These are phyloP conservation scores for Ptychochromis oligacanthus DNA, from an alignment of 2,113 vertebrate genomes.

Conservation along the genomic window DNA sequence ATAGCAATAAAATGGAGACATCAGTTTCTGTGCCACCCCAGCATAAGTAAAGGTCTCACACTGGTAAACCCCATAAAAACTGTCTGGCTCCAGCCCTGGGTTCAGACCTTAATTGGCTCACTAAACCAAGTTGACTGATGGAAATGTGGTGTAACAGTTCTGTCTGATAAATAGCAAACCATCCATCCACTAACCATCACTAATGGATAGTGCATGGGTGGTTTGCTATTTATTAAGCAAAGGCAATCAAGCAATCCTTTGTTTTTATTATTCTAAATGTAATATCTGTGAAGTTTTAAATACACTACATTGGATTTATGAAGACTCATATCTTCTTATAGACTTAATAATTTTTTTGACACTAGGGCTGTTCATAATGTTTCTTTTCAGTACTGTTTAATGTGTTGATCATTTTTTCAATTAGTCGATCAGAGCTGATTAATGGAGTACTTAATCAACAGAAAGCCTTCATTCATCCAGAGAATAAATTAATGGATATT, in stretches of 20 bases:
- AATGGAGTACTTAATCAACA: conserved; percentile 12
- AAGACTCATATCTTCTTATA: background rate
- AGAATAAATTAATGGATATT: background rate
- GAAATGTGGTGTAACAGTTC: background rate
- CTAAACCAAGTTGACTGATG: background rate
- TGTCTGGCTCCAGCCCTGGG: background rate
- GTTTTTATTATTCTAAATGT: background rate
- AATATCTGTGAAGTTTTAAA: background rate
- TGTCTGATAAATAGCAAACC: background rate
- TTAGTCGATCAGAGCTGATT: background rate
- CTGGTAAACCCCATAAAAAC: background rate
- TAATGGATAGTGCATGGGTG: background rate
- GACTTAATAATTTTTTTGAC: background rate
- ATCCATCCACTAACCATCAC: background rate
- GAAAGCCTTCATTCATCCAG: background rate
- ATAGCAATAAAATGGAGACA: background rate
- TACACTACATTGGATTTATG: background rate
- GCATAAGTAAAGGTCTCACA: background rate
- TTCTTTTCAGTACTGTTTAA: background rate
- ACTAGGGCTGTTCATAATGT: background rate
- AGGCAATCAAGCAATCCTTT: background rate
- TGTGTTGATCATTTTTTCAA: background rate
- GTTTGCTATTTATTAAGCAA: background rate
- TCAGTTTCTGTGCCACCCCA: background rate
- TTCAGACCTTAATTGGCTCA: conserved; percentile 7